Percentiles rank a stretch among this genome's conserved stretches.
These are phyloP conservation scores for Sylvilagus floridanus DNA, from an alignment of 2,797 vertebrate species.

Conservation along the genomic window DNA sequence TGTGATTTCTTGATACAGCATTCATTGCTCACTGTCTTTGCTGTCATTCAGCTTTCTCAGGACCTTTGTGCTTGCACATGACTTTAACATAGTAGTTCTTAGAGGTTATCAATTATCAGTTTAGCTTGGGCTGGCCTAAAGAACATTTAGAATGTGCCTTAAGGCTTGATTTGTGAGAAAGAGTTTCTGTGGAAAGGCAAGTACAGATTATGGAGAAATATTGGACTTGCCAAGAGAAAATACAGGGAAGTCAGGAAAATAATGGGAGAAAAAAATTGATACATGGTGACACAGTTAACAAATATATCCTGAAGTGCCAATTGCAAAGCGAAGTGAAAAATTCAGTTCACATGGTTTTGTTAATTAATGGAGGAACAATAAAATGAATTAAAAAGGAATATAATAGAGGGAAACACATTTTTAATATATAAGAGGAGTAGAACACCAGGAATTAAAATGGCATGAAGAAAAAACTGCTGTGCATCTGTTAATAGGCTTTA, in stretches of 20 bases:
- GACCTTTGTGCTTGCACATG: neutral
- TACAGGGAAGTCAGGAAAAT: neutral
- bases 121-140: neutral
- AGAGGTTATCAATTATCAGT: neutral
- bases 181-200: neutral
- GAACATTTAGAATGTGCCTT: neutral
- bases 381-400: slow-evolving; percentile 17
- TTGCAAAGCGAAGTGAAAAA: slow-evolving; percentile 53
- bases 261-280: slow-evolving; percentile 16
- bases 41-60: neutral
- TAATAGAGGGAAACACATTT: slow-evolving; percentile 2
- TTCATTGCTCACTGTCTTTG: neutral
- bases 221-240: neutral
- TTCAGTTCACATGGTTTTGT: neutral
- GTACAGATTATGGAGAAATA: neutral
- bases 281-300: neutral
- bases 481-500: slow-evolving; percentile 31
- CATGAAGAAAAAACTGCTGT: neutral
- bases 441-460: slow-evolving; percentile 60
- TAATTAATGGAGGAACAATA: slow-evolving; percentile 12
- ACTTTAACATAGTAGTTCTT: neutral
- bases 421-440: neutral
- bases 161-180: neutral
- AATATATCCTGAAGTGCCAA: neutral
- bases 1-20: neutral